Conservation (phyloP, 1,140 invertebrate genomes). For the Heliconius congener region DNA sequence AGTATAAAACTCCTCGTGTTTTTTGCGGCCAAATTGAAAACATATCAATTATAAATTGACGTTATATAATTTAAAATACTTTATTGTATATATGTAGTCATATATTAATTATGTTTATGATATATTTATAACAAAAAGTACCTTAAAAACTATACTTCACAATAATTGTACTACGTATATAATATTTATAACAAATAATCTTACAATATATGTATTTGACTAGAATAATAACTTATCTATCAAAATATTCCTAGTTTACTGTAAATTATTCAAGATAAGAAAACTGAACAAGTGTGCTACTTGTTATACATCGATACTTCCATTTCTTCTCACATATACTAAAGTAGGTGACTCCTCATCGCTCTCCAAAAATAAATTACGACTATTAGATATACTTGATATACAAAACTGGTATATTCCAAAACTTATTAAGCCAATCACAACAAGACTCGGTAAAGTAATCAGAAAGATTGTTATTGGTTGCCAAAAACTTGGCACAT, state of each 20-base stretch:
- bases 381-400: not conserved
- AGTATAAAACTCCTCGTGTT: too few species aligned
- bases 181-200: too few species aligned
- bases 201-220: not conserved
- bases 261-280: not conserved
- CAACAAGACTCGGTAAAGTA: not conserved
- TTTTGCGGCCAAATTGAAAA: too few species aligned
- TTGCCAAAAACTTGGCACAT: not conserved
- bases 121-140: not conserved
- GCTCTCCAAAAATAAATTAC: not conserved
- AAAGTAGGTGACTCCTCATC: not conserved
- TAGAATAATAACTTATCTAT: not conserved
- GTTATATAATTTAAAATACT: too few species aligned
- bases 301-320: not conserved
- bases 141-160: too few species aligned
- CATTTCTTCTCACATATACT: conserved; percentile 10
- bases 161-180: too few species aligned
- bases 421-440: conserved; percentile 10
- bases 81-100: too few species aligned
- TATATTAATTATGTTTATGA: not conserved
- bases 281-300: not conserved
- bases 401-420: conserved; percentile 9
- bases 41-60: too few species aligned
- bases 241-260: not conserved
- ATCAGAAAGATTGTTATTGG: conserved; percentile 16